Conservation (phyloP, 2,113 vertebrate genomes). For the Chlamydotis undulata region DNA sequence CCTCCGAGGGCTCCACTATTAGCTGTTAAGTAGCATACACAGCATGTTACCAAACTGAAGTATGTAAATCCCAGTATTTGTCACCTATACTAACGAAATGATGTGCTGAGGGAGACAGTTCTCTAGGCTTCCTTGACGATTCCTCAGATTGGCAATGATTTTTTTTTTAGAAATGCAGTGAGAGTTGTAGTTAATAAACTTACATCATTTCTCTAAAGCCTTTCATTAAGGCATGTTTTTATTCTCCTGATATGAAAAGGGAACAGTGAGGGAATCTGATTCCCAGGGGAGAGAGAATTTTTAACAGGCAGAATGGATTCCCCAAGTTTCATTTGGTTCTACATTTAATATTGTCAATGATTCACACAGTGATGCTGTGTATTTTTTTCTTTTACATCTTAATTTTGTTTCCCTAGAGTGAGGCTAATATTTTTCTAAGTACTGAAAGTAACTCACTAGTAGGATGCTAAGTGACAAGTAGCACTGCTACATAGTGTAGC, state of each 20-base stretch:
- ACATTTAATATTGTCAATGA: neutral
- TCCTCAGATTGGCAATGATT: neutral
- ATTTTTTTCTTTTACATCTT: neutral
- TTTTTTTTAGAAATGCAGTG: neutral
- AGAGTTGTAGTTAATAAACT: neutral
- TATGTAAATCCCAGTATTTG: neutral
- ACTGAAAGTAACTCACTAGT: neutral
- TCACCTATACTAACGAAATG: neutral
- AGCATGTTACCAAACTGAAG: neutral
- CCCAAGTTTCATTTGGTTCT: neutral
- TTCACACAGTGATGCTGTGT: neutral
- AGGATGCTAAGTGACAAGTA: neutral
- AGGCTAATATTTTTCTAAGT: neutral
- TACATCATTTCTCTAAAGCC: neutral
- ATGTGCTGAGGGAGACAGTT: neutral
- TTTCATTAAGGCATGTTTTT: neutral
- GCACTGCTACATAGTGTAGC: neutral
- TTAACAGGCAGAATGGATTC: neutral
- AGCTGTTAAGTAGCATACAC: neutral
- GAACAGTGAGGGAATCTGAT: neutral
- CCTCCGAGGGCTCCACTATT: neutral
- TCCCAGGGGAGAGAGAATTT: neutral
- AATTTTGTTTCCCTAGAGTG: neutral
- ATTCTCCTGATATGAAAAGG: neutral
- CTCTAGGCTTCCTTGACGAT: neutral